Base-by-base conservation (phyloP, 2,113 vertebrate genomes). In the Cololabis saira region DNA sequence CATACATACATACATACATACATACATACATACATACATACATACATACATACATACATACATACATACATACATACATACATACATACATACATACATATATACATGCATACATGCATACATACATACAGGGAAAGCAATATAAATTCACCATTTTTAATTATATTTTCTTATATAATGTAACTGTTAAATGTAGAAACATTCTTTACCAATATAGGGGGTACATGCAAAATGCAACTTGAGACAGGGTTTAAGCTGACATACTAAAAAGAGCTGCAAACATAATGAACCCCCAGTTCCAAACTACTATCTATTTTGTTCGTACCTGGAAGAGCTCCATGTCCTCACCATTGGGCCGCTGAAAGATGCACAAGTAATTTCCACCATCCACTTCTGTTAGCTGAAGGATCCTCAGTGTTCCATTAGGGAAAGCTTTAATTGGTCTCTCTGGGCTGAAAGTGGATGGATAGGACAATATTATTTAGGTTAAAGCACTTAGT, bases 331-430 rank as follows among this genome's bases (percentile, higher is more conserved):
- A 94, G 7, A 92, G 80, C 73, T 93, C 91, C 85, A 93, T 88
- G 33, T 93, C 89, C n/a, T 94, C 92, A 40, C 92, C 91, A 61
- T 93, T 93, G 33, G 90, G 90, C 21, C 84, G 81, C 80, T 92
- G 91, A 71, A 91, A 92, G 79, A 92, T 69, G 56, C 93, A 94
- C 49, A 89, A 48, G 76, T 94, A 94, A 71, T 85, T 91, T 65
- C 93, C 93, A 37, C 77, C 84, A 66, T 93, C 92, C 63, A 87
- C 57, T 61, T 93, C 91, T 9, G 92, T 92, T 63, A 94, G 80
- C 64, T 91, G 89, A 64, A 91, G 87, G 64, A 94, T 93, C 74
- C 90, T 90, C 24, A 94, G 87, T 47, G 93, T 94, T 41, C 93
- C 93, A 70, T 94, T 94, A 50, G 40, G 86, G 70, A 94, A 94